Base-by-base conservation (phyloP, 1,140 invertebrate species). In the Nilaparvata lugens region DNA sequence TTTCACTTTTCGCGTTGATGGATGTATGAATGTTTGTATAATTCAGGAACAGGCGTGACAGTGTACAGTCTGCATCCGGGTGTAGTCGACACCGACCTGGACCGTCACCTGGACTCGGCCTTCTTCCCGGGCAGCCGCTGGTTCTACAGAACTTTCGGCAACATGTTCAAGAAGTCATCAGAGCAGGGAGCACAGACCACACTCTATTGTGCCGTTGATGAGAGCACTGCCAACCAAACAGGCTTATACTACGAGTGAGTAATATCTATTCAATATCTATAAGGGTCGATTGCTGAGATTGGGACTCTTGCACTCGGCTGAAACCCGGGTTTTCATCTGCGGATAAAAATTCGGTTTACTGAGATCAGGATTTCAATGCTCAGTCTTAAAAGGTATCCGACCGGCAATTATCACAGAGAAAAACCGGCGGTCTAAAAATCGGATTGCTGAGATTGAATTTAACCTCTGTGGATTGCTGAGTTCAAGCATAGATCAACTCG, bases 111-210 rank as follows among this genome's bases (percentile, higher is more conserved):
- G 14, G 75, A 81, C 63, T 68, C 73, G 1, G 71, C 78, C 0
- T 18, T 71, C 69, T 71, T 82, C 70, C 68, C 66, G 48, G 72
- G 79, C 0, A 85, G 80, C 38, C 81, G 83, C 78, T 78, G 78
- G 13, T 66, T 88, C 25, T 74, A 56, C 45, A 62, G 52, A 53
- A 71, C 53, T 58, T 28, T 76, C 1, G 73, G 68, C 62, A 4
- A 56, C 2, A 58, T 60, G 13, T 78, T 84, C 52, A 75, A 82
- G 35, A 89, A 89, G 71, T 77, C 73, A 9, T 76, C 80, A 0
- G 75, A 78, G 62, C 79, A 85, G 65, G 90, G 90, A 1, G 87
- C 87, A 11, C 90, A 93, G 72, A 92, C 90, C 0, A 83, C 83
- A 1, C 75, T 95, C 35, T 82, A 89, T 68, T 89, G 90, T 68